phyloP scores from a whole-genome alignment of 30 jellyfish, hydroid and myxozoan species.

The Aurelia sp. region DNA sequence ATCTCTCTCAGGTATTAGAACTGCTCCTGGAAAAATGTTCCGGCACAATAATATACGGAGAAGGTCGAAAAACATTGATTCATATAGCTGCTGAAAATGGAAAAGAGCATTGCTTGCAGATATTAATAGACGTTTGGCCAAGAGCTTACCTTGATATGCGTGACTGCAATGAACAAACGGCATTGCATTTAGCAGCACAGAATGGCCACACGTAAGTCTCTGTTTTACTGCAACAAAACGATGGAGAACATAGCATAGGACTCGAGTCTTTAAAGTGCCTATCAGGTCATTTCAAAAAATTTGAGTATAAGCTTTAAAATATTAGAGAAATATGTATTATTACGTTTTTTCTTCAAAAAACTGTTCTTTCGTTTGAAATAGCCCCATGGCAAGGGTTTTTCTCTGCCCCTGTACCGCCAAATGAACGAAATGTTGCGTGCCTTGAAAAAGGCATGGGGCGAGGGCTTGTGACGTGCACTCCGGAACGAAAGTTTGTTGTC shows the following conservation, averaged over 20 bases:
- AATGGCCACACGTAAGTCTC: constrained; percentile 19
- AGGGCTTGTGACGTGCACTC: too few relatives aligned
- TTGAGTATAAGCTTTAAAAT: too few relatives aligned
- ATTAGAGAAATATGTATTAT: too few relatives aligned
- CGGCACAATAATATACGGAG: constrained; percentile 17
- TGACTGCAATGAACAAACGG: constrained; percentile 28
- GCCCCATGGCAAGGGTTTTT: too few relatives aligned
- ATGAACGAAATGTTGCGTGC: too few relatives aligned
- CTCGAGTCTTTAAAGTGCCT: too few relatives aligned
- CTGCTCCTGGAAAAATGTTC: neutral
- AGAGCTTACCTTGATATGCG: constrained; percentile 20
- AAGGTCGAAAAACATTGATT: constrained; percentile 33
- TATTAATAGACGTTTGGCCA: constrained; percentile 20
- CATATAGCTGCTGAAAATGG: constrained; percentile 45
- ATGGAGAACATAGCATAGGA: neutral
- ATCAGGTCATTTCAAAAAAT: too few relatives aligned
- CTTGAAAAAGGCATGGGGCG: too few relatives aligned
- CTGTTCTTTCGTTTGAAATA: too few relatives aligned
- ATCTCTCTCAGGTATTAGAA: constrained; percentile 2
- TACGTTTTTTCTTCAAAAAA: too few relatives aligned
- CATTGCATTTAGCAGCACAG: constrained; percentile 59
- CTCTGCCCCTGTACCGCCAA: too few relatives aligned
- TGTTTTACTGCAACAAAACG: neutral
- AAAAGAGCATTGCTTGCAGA: constrained; percentile 3
- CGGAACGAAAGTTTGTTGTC: too few relatives aligned